Evolutionary conservation across 2,888 invertebrate species (phyloP).

Genomic region (Stenichneumon culpator): DNA sequence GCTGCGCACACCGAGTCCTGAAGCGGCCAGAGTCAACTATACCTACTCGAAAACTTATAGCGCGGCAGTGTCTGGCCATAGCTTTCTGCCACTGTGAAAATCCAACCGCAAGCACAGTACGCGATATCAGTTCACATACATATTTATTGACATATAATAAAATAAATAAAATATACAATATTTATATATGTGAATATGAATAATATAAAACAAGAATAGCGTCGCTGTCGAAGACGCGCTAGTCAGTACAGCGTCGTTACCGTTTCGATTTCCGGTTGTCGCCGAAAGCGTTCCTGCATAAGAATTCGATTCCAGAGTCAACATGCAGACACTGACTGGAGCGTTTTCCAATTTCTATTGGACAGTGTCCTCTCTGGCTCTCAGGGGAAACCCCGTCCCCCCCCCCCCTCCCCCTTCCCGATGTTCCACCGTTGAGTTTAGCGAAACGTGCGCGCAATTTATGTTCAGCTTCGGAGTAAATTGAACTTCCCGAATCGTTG

Average conservation of each 20-base stretch:
- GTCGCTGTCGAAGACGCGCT: constrained; percentile 18
- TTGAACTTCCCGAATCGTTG: constrained; percentile 12
- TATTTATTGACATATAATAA: background rate
- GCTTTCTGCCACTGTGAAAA: constrained; percentile 2
- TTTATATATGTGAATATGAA: background rate
- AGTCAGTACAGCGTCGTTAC: background rate
- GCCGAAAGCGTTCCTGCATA: constrained; percentile 25
- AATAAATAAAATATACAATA: background rate
- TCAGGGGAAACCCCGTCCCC: background rate
- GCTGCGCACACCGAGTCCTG: background rate
- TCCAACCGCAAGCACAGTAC: background rate
- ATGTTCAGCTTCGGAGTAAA: background rate
- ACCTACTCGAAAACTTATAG: constrained; percentile 1
- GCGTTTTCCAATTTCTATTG: constrained; percentile 36
- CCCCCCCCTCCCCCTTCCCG: background rate
- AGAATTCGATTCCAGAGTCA: constrained; percentile 33
- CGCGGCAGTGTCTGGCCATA: constrained; percentile 6
- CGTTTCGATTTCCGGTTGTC: constrained; percentile 41
- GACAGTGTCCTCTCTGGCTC: background rate
- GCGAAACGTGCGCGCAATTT: background rate
- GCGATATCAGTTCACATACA: background rate
- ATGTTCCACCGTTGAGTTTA: constrained; percentile 10
- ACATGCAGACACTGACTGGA: constrained; percentile 4
- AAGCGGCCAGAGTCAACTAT: background rate
- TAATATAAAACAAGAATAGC: constrained; percentile 23